Percentiles rank a stretch among this genome's conserved stretches.
phyloP scores from a whole-genome alignment of 2,797 vertebrate species.

The Clarias fuscus region DNA sequence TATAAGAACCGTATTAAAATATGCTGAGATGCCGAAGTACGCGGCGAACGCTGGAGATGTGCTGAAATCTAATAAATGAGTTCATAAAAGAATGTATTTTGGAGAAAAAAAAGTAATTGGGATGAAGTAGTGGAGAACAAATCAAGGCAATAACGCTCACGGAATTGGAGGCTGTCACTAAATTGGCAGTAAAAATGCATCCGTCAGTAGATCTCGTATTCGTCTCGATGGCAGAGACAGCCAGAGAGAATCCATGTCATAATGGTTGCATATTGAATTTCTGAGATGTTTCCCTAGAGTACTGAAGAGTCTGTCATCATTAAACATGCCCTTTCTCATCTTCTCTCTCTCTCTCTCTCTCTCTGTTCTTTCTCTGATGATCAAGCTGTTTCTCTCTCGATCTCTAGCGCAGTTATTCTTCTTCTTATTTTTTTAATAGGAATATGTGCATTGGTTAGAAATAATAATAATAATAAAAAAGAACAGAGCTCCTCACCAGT shows the following conservation, averaged over 20 bases:
- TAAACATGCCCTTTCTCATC: slow-evolving; percentile 7
- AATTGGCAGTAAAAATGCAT: slow-evolving; percentile 4
- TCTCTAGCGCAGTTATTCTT: neutral
- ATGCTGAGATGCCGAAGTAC: neutral
- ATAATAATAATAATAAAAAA: neutral
- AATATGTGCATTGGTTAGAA: too few species aligned
- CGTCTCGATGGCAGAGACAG: neutral
- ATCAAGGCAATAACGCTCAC: neutral
- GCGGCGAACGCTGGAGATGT: neutral
- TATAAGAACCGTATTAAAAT: neutral
- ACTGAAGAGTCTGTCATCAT: slow-evolving; percentile 12
- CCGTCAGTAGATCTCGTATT: neutral
- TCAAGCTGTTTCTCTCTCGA: neutral
- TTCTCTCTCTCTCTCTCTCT: neutral
- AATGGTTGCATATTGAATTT: slow-evolving; percentile 18
- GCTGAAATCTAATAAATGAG: neutral
- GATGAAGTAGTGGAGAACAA: neutral
- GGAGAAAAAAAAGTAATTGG: neutral
- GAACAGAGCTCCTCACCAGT: neutral
- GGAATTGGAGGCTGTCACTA: neutral
- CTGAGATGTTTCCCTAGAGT: slow-evolving; percentile 10
- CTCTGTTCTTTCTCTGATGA: neutral
- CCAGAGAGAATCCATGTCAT: slow-evolving; percentile 15
- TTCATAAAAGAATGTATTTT: neutral
- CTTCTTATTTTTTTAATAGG: neutral